Evolutionary conservation across 2,113 vertebrate species (phyloP).

Genomic region (Lagopus leucura): DNA sequence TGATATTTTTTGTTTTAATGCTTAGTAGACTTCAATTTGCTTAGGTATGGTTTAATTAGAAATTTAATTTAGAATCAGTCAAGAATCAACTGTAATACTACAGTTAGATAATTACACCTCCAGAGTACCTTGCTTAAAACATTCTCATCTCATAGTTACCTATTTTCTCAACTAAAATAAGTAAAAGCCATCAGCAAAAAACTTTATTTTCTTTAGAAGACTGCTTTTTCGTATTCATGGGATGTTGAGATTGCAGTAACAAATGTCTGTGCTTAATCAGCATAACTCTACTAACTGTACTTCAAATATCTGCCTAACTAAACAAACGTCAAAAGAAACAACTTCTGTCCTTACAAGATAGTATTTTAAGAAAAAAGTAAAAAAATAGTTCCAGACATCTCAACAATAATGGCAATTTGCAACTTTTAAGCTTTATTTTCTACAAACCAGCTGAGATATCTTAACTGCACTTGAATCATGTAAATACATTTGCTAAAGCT

Average conservation of each 20-base stretch:
- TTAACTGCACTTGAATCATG: background rate
- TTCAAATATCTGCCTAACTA: background rate
- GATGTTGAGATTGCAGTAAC: background rate
- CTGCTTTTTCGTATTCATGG: background rate
- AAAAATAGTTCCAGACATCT: background rate
- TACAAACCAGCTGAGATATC: background rate
- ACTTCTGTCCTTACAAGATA: background rate
- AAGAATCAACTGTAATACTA: background rate
- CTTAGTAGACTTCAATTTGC: background rate
- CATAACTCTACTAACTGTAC: background rate
- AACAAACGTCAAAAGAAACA: background rate
- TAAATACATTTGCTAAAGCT: background rate
- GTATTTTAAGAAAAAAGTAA: background rate
- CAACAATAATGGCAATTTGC: background rate
- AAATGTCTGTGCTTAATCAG: background rate
- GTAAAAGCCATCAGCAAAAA: background rate
- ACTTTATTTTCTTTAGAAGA: background rate
- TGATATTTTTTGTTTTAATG: background rate
- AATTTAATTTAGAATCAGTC: background rate
- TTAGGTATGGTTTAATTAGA: background rate
- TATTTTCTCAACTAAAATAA: background rate
- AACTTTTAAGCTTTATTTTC: background rate
- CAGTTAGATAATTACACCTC: background rate
- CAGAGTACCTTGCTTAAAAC: background rate
- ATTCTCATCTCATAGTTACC: background rate